Evolutionary conservation across 2,797 vertebrate species (phyloP).

Genomic region (Sardinella longiceps): DNA sequence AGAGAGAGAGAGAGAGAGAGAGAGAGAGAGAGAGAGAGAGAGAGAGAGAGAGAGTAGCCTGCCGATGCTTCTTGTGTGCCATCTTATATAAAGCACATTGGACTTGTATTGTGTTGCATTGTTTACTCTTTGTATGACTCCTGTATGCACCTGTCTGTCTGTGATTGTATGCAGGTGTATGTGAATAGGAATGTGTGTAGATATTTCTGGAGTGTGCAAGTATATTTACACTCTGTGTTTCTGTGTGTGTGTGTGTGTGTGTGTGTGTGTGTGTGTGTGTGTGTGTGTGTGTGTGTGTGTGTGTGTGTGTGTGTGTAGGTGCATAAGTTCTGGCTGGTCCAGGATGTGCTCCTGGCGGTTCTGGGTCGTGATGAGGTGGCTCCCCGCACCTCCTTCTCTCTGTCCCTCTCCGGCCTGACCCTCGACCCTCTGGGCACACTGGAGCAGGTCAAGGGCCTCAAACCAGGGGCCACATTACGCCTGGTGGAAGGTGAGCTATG

Average conservation of each 20-base stretch:
- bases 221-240: too few relatives aligned
- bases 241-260: background rate
- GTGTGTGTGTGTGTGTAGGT: conserved; percentile 63
- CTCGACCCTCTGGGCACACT: conserved; percentile 71
- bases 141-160: too few relatives aligned
- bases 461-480: conserved; percentile 71
- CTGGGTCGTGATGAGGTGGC: conserved; percentile 73
- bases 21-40: too few relatives aligned
- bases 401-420: conserved; percentile 66
- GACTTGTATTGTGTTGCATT: too few relatives aligned
- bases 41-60: too few relatives aligned
- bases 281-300: background rate
- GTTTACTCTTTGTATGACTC: too few relatives aligned
- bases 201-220: too few relatives aligned
- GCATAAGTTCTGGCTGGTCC: conserved; percentile 77
- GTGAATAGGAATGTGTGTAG: too few relatives aligned
- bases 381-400: conserved; percentile 72
- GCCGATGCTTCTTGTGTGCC: too few relatives aligned
- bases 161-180: too few relatives aligned
- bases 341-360: conserved; percentile 71
- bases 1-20: too few relatives aligned
- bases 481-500: conserved; percentile 74
- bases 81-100: too few relatives aligned
- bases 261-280: background rate
- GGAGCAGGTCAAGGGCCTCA: conserved; percentile 73